These are phyloP conservation scores for Peromyscus maniculatus DNA, from an alignment of 2,113 vertebrate species.

Conservation along the genomic window DNA sequence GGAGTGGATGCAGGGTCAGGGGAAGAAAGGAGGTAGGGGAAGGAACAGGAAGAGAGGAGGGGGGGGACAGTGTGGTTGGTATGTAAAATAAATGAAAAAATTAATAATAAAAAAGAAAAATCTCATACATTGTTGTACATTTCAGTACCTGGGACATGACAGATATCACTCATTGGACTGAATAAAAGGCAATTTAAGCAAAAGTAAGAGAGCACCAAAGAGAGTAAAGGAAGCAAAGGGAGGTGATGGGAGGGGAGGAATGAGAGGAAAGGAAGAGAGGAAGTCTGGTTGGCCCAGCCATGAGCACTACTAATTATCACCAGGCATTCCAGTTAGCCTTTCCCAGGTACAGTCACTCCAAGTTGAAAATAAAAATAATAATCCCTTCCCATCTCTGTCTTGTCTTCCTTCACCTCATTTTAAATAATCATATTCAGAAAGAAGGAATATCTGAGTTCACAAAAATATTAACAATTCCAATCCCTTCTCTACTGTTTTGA, in stretches of 20 bases:
- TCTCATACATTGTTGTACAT: not conserved
- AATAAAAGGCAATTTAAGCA: constrained; percentile 17
- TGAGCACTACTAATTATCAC: not conserved
- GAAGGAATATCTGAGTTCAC: not conserved
- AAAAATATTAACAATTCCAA: not conserved
- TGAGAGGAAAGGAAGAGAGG: not conserved
- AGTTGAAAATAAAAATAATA: constrained; percentile 58
- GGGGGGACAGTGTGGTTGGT: too few relatives aligned
- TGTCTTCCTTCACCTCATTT: not conserved
- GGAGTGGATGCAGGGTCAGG: too few relatives aligned
- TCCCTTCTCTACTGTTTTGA: not conserved
- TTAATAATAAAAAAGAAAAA: not conserved
- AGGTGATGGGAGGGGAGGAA: not conserved
- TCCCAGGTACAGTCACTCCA: not conserved
- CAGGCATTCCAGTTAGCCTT: not conserved
- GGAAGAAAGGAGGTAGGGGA: too few relatives aligned
- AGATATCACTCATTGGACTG: not conserved
- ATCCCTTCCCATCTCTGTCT: not conserved
- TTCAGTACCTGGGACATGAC: not conserved
- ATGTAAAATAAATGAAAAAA: not conserved
- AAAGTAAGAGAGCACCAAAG: not conserved
- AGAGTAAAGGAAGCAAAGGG: not conserved
- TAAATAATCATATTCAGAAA: not conserved
- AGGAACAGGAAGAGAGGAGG: too few relatives aligned
- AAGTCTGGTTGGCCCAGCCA: not conserved